phyloP scores from a whole-genome alignment of 2,113 vertebrate species.

The Lamprologus lemairii region DNA sequence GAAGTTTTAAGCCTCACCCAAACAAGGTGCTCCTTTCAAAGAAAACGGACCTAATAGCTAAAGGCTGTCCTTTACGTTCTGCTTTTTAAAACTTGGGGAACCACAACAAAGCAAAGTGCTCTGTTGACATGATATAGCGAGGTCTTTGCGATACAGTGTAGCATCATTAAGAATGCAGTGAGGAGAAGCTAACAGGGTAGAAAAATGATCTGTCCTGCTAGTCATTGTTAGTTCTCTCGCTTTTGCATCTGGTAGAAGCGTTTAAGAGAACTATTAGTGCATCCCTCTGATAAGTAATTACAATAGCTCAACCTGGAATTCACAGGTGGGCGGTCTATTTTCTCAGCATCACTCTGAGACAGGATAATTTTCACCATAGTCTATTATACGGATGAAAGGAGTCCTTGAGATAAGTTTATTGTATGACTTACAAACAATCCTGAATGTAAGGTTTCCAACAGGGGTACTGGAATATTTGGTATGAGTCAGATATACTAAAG shows the following conservation, averaged over 20 bases:
- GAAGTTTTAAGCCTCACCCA: background rate
- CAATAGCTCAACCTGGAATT: background rate
- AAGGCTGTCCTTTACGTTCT: background rate
- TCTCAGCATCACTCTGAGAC: background rate
- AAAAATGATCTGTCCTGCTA: background rate
- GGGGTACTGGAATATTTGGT: background rate
- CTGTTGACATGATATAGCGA: background rate
- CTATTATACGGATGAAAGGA: background rate
- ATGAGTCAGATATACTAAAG: background rate
- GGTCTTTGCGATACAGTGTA: background rate
- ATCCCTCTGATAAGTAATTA: background rate
- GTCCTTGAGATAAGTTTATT: background rate
- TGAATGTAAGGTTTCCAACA: background rate
- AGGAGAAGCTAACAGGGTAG: background rate
- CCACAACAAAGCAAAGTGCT: background rate
- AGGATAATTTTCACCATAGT: background rate
- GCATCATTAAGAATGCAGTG: background rate
- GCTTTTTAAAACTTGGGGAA: background rate
- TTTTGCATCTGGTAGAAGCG: background rate
- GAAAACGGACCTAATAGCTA: background rate
- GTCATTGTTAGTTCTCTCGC: background rate
- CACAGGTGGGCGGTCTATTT: background rate
- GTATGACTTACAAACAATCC: background rate
- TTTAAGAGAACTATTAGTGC: background rate
- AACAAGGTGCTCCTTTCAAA: background rate